Evolutionary conservation across 35 echinoderm and acorn worm genomes (phyloP), one percentile per base, ranked within the genome.

Genomic region (Apostichopus californicus): DNA sequence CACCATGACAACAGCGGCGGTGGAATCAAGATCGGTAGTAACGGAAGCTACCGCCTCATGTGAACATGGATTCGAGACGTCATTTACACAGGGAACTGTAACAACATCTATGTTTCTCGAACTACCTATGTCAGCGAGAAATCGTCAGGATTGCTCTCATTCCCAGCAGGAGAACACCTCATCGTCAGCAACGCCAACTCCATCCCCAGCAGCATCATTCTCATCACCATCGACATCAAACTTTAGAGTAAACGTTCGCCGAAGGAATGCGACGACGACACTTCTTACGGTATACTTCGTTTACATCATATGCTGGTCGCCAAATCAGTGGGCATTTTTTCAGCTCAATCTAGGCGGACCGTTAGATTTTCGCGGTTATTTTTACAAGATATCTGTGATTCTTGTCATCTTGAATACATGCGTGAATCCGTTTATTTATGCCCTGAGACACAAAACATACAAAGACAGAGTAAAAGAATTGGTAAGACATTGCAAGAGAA

Each of bases 261-360:
- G 81, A 23, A 78, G 92, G 5, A 96, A 93, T 66, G 87, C 80
- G 11, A 92, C 91, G 1, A 94, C 89, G 61, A 81, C 87, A 26
- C 73, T 95, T 6, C 23, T 95, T 5, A 57, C 79, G 12, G 94
- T 94, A 4, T 92, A 87, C 55, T 21, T 93, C 4, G 18, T 95
- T 5, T 98, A 94, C 83, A 55, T 95, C 8, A 86, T 98, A 24
- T 98, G 96, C 70, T 98, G 96, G 96, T 89, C 96, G n/a, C 96
- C 96, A 6, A 94, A 95, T 58, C 94, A 95, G 71, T 92, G 77
- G 73, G 84, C 94, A 17, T 98, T 95, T 66, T 86, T 95, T 58
- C 94, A 98, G 53, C 80, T 87, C 17, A 95, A 93, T 61, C 80
- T 98, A 5, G 96, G 96, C 4, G 96, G 96, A 5, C 28, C 73